Percentiles rank a stretch among this genome's conserved stretches.
Evolutionary conservation across 35 echinoderm and acorn worm species (phyloP).

Genomic region (Chiridota heheva): DNA sequence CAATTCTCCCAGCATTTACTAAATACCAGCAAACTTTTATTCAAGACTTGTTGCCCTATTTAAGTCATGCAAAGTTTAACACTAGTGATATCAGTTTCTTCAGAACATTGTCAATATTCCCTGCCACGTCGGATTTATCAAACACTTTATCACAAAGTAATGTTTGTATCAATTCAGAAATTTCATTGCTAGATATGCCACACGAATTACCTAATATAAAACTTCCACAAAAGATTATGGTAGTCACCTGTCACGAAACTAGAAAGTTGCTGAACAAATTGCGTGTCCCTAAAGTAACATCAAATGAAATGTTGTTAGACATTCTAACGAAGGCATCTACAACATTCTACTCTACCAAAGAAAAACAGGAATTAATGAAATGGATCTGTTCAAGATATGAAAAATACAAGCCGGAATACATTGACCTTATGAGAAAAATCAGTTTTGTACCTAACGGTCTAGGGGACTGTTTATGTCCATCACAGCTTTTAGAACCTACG

Average conservation of each 20-base stretch:
- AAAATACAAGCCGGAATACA: not conserved
- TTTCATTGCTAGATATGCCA: no score
- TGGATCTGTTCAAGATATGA: constrained; percentile 3
- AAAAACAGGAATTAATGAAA: not conserved
- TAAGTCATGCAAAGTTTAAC: not conserved
- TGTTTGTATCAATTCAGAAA: no score
- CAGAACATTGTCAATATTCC: not conserved
- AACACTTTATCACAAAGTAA: no score
- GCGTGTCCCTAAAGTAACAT: not conserved
- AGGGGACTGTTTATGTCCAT: not conserved
- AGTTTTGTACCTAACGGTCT: not conserved
- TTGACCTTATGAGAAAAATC: not conserved
- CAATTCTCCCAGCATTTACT: not conserved
- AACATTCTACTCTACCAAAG: not conserved
- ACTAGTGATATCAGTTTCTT: not conserved
- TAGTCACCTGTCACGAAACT: not conserved
- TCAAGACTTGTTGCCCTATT: not conserved
- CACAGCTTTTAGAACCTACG: constrained; percentile 18
- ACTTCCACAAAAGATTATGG: no score
- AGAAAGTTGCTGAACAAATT: not conserved
- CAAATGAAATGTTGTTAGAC: not conserved
- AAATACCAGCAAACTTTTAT: not conserved
- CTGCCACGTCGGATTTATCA: no score
- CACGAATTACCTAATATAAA: no score
- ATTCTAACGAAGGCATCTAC: not conserved